These are phyloP conservation scores for Ptyas mucosa DNA, from an alignment of 2,113 vertebrate genomes.

Conservation along the genomic window DNA sequence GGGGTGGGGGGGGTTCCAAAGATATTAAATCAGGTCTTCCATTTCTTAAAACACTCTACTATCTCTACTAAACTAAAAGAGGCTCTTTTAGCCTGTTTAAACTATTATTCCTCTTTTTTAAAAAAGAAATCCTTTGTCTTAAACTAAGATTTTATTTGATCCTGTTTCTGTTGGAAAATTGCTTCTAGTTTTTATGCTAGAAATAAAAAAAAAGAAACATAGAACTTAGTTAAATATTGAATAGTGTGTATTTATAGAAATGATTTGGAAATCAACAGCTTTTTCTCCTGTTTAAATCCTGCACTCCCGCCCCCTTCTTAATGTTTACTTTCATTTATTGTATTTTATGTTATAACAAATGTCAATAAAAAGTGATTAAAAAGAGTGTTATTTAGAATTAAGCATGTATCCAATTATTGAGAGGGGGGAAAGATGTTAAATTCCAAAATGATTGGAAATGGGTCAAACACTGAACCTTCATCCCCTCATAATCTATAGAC, in stretches of 20 bases:
- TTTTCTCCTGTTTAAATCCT: background rate
- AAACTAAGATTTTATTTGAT: background rate
- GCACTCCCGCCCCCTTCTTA: background rate
- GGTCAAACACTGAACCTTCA: background rate
- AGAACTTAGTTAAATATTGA: background rate
- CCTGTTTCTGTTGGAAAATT: background rate
- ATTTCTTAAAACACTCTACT: background rate
- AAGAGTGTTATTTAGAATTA: background rate
- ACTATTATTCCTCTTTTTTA: background rate
- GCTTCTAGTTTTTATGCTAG: background rate
- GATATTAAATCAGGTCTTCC: background rate
- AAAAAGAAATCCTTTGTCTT: background rate
- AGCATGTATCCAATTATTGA: background rate
- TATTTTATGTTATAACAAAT: background rate
- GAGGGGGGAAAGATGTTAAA: background rate
- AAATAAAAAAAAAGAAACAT: background rate
- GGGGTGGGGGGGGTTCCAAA: too few relatives aligned
- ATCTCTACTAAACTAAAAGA: background rate
- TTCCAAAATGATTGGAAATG: background rate
- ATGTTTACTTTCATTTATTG: background rate
- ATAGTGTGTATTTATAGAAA: background rate
- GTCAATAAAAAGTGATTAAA: background rate
- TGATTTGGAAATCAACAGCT: background rate
- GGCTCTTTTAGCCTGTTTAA: background rate
- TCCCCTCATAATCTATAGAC: background rate